A percentile compares a stretch with the other conserved stretches of the same genome.
Conservation (phyloP, 2,888 invertebrate species). For the Cosmopolites sordidus region DNA sequence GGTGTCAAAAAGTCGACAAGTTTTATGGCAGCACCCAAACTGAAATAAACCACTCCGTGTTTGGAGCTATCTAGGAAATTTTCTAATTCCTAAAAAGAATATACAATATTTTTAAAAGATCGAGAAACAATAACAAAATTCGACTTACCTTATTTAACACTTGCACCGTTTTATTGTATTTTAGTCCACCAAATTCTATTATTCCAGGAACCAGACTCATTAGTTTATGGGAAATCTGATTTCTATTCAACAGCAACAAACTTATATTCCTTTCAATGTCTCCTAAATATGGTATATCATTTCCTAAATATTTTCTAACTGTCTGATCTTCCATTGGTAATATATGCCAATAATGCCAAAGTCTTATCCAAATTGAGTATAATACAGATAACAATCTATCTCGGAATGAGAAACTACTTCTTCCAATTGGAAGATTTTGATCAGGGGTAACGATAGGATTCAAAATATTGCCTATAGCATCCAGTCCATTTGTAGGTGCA, state of each 20-base stretch:
- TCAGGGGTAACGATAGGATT: constrained; percentile 36
- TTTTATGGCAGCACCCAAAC: constrained; percentile 28
- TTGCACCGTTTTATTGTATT: constrained; percentile 23
- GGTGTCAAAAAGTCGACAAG: constrained; percentile 11
- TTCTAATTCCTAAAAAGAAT: constrained; percentile 17
- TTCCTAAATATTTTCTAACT: constrained; percentile 34
- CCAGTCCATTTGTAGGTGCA: constrained; percentile 26
- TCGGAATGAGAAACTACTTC: constrained; percentile 14
- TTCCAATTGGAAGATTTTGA: constrained; percentile 18
- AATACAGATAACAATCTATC: constrained; percentile 24
- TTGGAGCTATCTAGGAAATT: constrained; percentile 17
- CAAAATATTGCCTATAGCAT: constrained; percentile 34
- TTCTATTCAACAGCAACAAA: constrained; percentile 26
- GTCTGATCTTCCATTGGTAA: constrained; percentile 22
- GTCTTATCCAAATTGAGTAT: constrained; percentile 22
- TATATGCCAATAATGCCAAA: constrained; percentile 22
- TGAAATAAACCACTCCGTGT: constrained; percentile 28
- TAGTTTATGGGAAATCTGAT: constrained; percentile 26
- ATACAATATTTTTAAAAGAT: too few relatives aligned
- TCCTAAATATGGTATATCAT: constrained; percentile 29
- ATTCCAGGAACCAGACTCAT: constrained; percentile 28
- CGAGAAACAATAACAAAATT: background rate
- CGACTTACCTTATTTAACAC: constrained; percentile 4
- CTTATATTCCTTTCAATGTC: constrained; percentile 29
- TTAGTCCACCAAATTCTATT: constrained; percentile 24